Conservation (phyloP, 2,888 invertebrate species). For the Rotaria socialis region DNA sequence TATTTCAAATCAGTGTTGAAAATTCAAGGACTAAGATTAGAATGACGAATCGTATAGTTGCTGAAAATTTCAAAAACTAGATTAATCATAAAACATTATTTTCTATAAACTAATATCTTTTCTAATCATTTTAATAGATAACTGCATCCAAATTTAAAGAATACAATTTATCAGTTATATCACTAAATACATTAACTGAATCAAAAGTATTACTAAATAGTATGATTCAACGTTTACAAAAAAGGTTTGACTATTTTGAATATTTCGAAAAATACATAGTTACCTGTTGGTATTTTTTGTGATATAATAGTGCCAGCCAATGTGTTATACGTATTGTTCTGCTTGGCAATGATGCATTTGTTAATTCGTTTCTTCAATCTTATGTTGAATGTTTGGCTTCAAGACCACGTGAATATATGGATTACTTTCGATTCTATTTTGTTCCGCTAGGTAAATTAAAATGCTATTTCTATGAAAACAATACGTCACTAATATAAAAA, state of each 20-base stretch:
- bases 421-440: constrained; percentile 76
- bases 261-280: too few relatives aligned
- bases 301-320: background rate
- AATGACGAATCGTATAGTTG: too few relatives aligned
- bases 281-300: background rate
- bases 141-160: constrained; percentile 21
- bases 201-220: background rate
- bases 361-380: constrained; percentile 78
- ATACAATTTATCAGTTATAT: constrained; percentile 9
- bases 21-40: too few relatives aligned
- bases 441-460: constrained; percentile 68
- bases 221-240: constrained; percentile 34
- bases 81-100: too few relatives aligned
- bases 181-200: background rate
- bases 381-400: constrained; percentile 83
- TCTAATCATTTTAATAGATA: background rate
- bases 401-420: constrained; percentile 83
- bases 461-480: background rate
- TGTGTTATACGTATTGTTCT: background rate
- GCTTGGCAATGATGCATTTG: constrained; percentile 50
- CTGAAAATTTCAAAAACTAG: too few relatives aligned
- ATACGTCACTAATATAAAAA: background rate
- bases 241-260: background rate
- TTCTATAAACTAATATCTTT: too few relatives aligned
- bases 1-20: too few relatives aligned